Conservation (phyloP, 2,113 vertebrate genomes). For the Calyptomena viridis region DNA sequence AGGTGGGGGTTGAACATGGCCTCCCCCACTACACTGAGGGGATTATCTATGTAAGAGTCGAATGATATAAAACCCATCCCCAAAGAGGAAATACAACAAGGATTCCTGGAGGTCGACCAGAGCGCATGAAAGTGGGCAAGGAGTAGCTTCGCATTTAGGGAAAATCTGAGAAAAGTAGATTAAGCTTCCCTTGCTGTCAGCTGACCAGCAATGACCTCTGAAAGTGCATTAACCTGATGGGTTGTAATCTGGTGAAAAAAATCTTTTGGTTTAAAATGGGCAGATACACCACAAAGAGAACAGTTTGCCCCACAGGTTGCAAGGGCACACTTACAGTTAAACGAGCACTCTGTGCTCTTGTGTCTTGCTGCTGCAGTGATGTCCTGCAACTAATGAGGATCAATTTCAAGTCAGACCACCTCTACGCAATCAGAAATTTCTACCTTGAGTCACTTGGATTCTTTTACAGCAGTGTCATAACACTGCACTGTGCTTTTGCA, state of each 20-base stretch:
- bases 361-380: background rate
- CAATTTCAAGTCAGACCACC: background rate
- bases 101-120: background rate
- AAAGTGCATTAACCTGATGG: background rate
- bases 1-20: fast-evolving
- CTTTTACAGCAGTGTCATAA: background rate
- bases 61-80: background rate
- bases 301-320: background rate
- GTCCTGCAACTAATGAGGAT: background rate
- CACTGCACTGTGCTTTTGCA: background rate
- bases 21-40: background rate
- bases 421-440: background rate
- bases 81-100: background rate
- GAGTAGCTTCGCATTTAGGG: background rate
- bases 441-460: conserved; percentile 1
- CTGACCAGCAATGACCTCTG: background rate
- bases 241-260: background rate
- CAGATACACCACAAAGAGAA: background rate
- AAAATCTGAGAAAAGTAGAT: background rate
- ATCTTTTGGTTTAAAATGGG: background rate
- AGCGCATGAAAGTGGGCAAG: background rate
- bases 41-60: background rate
- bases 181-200: background rate
- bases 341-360: background rate
- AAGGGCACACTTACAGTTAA: background rate